Base-by-base conservation (phyloP, 2,797 vertebrate genomes). In the Silurus aristotelis region DNA sequence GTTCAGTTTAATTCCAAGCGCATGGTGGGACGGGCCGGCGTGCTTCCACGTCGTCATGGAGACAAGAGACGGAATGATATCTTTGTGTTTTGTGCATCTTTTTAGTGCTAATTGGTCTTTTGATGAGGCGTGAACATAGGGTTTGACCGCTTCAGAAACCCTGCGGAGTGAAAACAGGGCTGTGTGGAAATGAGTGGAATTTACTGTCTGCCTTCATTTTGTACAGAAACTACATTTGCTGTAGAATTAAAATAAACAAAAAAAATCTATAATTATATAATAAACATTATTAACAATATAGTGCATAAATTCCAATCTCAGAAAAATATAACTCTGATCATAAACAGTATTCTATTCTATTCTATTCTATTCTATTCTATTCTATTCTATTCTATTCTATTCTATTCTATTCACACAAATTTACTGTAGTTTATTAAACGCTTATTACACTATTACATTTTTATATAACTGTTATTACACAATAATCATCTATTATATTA, bases 41-140 rank as follows among this genome's bases (percentile, higher is more conserved):
- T 86, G 66, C 80, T 84, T 56, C 63, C 72, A 77, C 78, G 83
- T 89, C 87, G 87, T 84, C 90, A 89, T 89, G 89, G 89, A 86
- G 80, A 90, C 55, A 12, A 77, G 86, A 76, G 63, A 22, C 58
- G 64, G 67, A 83, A 76, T 83, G 48, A 87, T 85, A 80, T 80
- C 14, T n/a, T 31, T 27, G 14, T 82, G 60, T 87, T 78, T 82
- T 80, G 3, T 63, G 79, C 7, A 81, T 38, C 58, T 87, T 82
- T 87, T 86, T 84, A 82, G 81, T 90, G 80, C 88, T 83, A 89
- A 86, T 84, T 83, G 70, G 67, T 25, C 15, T 66, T 83, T 88
- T 82, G 83, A 58, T 80, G 60, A 77, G 2, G 27, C 55, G 3
- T 2, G 55, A 58, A 31, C 14, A 19, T 2, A 15, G 14, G 55